A percentile compares a stretch with the other conserved stretches of the same genome.
Evolutionary conservation across 2,888 invertebrate genomes (phyloP).

Genomic region (Athetis lepigone): DNA sequence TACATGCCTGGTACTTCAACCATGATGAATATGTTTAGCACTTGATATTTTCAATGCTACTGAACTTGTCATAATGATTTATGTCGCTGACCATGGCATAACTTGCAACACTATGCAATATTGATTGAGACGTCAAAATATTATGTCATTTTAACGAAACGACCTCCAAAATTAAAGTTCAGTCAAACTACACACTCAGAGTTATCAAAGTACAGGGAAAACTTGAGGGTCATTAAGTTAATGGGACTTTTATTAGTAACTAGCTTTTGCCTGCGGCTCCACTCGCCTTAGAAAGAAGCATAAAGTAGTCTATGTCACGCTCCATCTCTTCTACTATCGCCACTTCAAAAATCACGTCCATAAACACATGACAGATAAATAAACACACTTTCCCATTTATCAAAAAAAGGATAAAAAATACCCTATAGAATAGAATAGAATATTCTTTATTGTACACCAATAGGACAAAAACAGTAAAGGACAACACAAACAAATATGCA

Average conservation of each 20-base stretch:
- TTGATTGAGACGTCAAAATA: slow-evolving; percentile 5
- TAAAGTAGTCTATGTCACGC: too few relatives aligned
- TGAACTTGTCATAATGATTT: slow-evolving; percentile 33
- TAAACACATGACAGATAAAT: too few relatives aligned
- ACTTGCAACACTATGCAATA: slow-evolving; percentile 32
- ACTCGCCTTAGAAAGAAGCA: too few relatives aligned
- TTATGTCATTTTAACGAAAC: slow-evolving; percentile 20
- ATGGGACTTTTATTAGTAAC: neutral
- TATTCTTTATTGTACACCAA: too few relatives aligned
- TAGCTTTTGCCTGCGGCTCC: too few relatives aligned
- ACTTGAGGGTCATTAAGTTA: neutral
- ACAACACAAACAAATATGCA: too few relatives aligned
- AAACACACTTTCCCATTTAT: too few relatives aligned
- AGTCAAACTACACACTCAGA: neutral
- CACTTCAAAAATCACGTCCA: too few relatives aligned
- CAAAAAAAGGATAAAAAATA: too few relatives aligned
- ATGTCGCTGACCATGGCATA: slow-evolving; percentile 31
- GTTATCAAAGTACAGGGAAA: neutral
- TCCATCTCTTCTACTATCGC: too few relatives aligned
- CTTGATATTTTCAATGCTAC: slow-evolving; percentile 20
- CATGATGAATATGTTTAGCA: slow-evolving; percentile 8
- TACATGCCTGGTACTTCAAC: neutral
- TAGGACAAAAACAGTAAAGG: too few relatives aligned
- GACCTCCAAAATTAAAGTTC: slow-evolving; percentile 15
- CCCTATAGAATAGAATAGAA: too few relatives aligned